A percentile compares a stretch with the other conserved stretches of the same genome.
These are phyloP conservation scores for Heloderma charlesbogerti DNA, from an alignment of 2,113 vertebrate species.

Conservation along the genomic window DNA sequence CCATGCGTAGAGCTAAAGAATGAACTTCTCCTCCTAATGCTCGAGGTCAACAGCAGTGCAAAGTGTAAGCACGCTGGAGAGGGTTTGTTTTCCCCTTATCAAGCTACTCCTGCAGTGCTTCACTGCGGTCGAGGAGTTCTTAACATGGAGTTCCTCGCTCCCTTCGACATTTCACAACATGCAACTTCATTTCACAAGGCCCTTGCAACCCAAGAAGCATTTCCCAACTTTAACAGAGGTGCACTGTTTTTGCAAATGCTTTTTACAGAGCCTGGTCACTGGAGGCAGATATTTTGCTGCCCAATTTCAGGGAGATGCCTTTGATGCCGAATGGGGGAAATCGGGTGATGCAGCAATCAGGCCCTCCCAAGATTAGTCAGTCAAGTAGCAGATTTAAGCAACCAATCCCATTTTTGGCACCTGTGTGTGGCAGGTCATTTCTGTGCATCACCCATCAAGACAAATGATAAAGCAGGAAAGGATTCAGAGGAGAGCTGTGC, in stretches of 20 bases:
- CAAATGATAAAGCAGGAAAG: not conserved
- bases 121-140: not conserved
- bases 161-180: not conserved
- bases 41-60: not conserved
- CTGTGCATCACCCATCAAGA: not conserved
- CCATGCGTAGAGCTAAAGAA: not conserved
- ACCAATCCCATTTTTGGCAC: not conserved
- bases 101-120: not conserved
- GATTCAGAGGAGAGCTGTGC: not conserved
- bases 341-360: not conserved
- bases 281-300: not conserved
- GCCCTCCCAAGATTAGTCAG: too few relatives aligned
- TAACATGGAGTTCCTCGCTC: too few relatives aligned
- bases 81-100: not conserved
- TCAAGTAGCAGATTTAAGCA: too few relatives aligned
- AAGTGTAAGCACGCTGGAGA: not conserved
- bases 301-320: not conserved
- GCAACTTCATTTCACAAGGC: not conserved
- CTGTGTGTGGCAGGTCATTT: not conserved
- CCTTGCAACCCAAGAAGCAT: not conserved
- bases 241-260: not conserved
- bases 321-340: not conserved
- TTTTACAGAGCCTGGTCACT: too few relatives aligned
- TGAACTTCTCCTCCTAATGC: not conserved
- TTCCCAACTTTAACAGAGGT: not conserved